These are phyloP conservation scores for Aphrocallistes beatrix DNA, from an alignment of 37 sponge, comb jelly and placozoan genomes.

Conservation along the genomic window DNA sequence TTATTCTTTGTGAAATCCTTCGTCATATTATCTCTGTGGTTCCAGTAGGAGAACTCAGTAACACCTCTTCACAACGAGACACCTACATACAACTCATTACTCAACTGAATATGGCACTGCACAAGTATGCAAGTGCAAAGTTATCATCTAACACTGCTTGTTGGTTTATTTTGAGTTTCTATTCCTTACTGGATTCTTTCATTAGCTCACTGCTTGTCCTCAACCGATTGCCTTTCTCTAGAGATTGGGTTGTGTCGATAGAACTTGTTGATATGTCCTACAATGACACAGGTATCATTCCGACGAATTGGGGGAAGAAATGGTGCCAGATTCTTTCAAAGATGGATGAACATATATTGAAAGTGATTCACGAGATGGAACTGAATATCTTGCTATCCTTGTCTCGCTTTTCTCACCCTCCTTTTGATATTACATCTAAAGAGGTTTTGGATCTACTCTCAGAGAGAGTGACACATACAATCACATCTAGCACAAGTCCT, in stretches of 20 bases:
- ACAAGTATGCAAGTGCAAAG: too few relatives aligned
- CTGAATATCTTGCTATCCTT: neutral
- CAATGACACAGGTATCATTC: too few relatives aligned
- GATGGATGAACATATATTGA: neutral
- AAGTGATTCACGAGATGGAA: neutral
- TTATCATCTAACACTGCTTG: too few relatives aligned
- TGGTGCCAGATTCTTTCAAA: neutral
- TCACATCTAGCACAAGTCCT: neutral
- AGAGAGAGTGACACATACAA: neutral
- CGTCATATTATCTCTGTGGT: neutral
- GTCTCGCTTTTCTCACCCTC: neutral
- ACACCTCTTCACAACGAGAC: neutral
- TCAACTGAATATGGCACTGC: too few relatives aligned
- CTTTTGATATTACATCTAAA: neutral
- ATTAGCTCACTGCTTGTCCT: neutral
- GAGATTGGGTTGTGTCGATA: neutral
- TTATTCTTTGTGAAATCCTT: neutral
- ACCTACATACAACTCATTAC: neutral
- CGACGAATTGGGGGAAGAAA: neutral
- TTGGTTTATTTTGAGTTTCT: too few relatives aligned
- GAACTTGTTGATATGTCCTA: neutral
- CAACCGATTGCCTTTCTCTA: neutral
- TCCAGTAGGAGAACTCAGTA: neutral
- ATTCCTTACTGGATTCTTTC: neutral
- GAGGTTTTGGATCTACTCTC: neutral